Evolutionary conservation across 2,113 vertebrate species (phyloP).

Genomic region (Charadrius vociferus): DNA sequence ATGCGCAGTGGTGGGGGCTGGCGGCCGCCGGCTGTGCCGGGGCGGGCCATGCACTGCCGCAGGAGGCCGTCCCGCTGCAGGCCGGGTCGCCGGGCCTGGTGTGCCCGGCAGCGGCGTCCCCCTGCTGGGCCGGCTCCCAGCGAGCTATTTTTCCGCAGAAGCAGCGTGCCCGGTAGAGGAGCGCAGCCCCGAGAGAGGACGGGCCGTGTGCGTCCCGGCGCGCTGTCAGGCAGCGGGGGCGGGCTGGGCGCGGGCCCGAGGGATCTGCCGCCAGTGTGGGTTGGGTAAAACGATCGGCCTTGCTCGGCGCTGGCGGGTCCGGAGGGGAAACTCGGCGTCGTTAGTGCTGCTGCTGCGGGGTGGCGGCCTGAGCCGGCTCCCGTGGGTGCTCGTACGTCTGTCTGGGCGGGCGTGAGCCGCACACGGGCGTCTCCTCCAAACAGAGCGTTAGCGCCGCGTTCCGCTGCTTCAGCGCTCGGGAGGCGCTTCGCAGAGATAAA

Average conservation of each 20-base stretch:
- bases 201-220: not conserved
- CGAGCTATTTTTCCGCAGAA: too few species aligned
- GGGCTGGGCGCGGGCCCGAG: not conserved
- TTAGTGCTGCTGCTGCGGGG: not conserved
- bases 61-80: too few species aligned
- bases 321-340: not conserved
- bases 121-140: rapidly evolving
- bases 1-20: rapidly evolving
- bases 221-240: rapidly evolving
- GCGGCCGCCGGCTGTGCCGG: rapidly evolving
- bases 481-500: not conserved
- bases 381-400: rapidly evolving
- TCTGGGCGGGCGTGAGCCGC: rapidly evolving
- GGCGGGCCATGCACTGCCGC: not conserved
- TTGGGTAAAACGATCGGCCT: not conserved
- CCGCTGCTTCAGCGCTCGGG: rapidly evolving
- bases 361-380: not conserved
- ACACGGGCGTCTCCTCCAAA: rapidly evolving
- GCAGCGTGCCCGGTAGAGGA: rapidly evolving
- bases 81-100: rapidly evolving
- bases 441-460: rapidly evolving
- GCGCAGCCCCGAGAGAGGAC: not conserved
- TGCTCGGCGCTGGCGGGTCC: rapidly evolving
- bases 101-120: too few species aligned
- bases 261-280: not conserved